Evolutionary conservation across 2,888 invertebrate genomes (phyloP).

Genomic region (Troilus luridus): DNA sequence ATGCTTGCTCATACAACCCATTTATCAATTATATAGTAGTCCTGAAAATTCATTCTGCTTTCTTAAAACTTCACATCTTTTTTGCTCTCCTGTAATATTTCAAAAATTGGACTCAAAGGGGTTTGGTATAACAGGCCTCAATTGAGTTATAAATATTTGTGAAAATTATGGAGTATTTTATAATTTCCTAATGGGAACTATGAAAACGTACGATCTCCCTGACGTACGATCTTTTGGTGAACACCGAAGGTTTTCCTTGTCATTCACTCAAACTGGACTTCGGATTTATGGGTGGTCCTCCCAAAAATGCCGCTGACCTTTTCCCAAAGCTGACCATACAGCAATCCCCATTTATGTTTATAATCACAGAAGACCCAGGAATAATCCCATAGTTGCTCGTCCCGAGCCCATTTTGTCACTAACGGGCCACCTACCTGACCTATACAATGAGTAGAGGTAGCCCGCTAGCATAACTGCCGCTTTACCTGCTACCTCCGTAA

Average conservation of each 20-base stretch:
- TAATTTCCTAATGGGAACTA: too few relatives aligned
- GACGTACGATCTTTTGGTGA: too few relatives aligned
- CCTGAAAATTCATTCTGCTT: too few relatives aligned
- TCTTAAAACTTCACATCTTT: too few relatives aligned
- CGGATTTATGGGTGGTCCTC: neutral
- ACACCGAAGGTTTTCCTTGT: neutral
- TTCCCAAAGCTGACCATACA: neutral
- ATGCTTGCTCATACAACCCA: too few relatives aligned
- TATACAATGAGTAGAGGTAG: neutral
- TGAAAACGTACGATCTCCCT: too few relatives aligned
- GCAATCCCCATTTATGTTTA: neutral
- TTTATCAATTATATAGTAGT: too few relatives aligned
- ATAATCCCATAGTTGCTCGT: conserved; percentile 5
- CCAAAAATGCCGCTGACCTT: neutral
- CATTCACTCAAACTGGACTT: neutral
- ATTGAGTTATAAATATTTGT: too few relatives aligned
- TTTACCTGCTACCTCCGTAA: conserved; percentile 27
- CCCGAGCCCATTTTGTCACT: conserved; percentile 25
- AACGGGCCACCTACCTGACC: conserved; percentile 42
- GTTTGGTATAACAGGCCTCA: too few relatives aligned
- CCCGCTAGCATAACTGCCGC: conserved; percentile 41
- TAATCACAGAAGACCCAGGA: conserved; percentile 6
- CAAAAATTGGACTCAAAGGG: too few relatives aligned
- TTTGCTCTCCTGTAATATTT: too few relatives aligned
- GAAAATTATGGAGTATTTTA: too few relatives aligned